A percentile compares a stretch with the other conserved stretches of the same genome.
Evolutionary conservation across 1,140 invertebrate genomes (phyloP).

Genomic region (Lasioglossum baleicum): DNA sequence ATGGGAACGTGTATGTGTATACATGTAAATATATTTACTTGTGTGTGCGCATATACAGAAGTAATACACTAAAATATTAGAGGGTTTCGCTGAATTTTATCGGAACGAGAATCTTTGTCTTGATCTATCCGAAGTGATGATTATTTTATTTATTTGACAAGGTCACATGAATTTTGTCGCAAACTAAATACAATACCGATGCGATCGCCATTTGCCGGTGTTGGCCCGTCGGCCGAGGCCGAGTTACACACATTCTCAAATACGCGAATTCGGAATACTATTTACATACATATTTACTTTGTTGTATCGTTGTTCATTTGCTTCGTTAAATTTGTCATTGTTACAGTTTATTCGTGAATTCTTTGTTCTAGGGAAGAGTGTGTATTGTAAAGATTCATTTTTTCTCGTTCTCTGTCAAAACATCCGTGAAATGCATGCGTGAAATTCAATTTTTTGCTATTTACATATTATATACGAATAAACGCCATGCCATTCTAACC

Average conservation of each 20-base stretch:
- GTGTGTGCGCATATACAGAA: too few relatives aligned
- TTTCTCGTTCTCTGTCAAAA: neutral
- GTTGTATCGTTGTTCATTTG: too few relatives aligned
- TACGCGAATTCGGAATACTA: neutral
- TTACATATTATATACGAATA: too few relatives aligned
- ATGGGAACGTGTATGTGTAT: too few relatives aligned
- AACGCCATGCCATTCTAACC: too few relatives aligned
- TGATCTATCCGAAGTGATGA: neutral
- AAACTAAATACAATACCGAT: constrained; percentile 12
- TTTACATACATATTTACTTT: too few relatives aligned
- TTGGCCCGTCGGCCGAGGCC: too few relatives aligned
- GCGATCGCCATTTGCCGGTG: constrained; percentile 33
- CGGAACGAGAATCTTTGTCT: neutral
- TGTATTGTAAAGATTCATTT: neutral
- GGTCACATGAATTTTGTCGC: neutral
- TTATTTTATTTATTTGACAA: neutral
- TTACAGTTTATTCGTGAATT: neutral
- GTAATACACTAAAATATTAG: neutral
- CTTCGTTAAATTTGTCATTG: neutral
- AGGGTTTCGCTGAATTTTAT: neutral
- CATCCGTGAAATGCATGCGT: neutral
- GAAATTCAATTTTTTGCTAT: neutral
- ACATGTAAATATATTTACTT: too few relatives aligned
- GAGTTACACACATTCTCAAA: neutral
- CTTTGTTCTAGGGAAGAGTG: neutral